A percentile compares a stretch with the other conserved stretches of the same genome.
These are phyloP conservation scores for Columba janthina DNA, from an alignment of 2,113 vertebrate genomes.

Conservation along the genomic window DNA sequence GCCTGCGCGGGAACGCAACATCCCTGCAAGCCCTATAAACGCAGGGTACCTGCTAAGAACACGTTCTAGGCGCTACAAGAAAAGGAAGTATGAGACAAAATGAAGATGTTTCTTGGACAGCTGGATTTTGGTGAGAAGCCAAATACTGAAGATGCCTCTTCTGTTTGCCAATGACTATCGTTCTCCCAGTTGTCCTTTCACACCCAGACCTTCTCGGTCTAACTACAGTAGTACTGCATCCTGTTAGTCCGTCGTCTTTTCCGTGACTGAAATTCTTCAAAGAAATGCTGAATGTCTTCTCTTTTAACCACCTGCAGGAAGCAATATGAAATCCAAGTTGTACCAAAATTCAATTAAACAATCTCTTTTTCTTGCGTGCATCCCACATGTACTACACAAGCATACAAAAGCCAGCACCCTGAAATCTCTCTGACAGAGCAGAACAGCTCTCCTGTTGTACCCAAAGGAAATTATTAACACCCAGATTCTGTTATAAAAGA, in stretches of 20 bases:
- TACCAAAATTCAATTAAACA: not conserved
- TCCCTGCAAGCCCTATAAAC: not conserved
- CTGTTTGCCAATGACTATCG: not conserved
- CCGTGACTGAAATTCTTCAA: slow-evolving; percentile 87
- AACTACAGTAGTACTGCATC: slow-evolving; percentile 85
- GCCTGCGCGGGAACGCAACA: not conserved
- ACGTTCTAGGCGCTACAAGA: not conserved
- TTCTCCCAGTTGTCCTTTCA: not conserved
- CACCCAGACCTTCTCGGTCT: slow-evolving; percentile 6
- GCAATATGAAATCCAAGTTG: not conserved
- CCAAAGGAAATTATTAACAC: not conserved
- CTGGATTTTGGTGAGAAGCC: not conserved
- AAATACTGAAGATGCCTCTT: not conserved
- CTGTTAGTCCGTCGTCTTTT: slow-evolving; percentile 82
- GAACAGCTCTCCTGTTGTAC: not conserved
- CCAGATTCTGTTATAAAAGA: not conserved
- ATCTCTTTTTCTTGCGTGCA: not conserved
- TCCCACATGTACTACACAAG: not conserved
- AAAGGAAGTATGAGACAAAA: slow-evolving; percentile 1
- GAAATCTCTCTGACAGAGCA: not conserved
- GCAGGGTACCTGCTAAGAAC: not conserved
- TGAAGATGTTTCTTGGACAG: not conserved
- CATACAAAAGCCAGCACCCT: not conserved
- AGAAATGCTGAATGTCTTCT: slow-evolving; percentile 89
- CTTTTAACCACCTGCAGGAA: slow-evolving; percentile 84